These are phyloP conservation scores for Junonia oenone DNA, from an alignment of 2,888 invertebrate species.

Conservation along the genomic window DNA sequence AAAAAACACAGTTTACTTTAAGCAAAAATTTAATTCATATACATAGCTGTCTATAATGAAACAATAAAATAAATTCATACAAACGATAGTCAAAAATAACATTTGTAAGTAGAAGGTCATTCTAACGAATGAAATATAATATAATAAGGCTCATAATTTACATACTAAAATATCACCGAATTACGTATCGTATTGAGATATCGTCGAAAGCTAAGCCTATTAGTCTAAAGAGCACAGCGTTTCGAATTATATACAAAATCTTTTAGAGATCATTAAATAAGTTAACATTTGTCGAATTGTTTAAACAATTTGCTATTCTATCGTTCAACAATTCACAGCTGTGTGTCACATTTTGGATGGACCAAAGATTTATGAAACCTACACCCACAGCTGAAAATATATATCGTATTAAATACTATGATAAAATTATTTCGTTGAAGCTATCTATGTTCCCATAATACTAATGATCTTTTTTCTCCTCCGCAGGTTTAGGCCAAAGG, in stretches of 20 bases:
- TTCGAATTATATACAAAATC: conserved; percentile 48
- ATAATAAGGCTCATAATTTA: conserved; percentile 61
- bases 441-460: conserved; percentile 19
- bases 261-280: conserved; percentile 66
- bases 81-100: conserved; percentile 51
- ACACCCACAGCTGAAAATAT: conserved; percentile 11
- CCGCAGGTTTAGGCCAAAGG: conserved; percentile 56
- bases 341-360: neutral
- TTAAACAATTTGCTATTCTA: conserved; percentile 31
- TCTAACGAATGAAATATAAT: conserved; percentile 36
- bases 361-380: conserved; percentile 1
- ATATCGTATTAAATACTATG: conserved; percentile 16
- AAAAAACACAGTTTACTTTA: conserved; percentile 24
- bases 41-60: conserved; percentile 53
- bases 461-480: conserved; percentile 52
- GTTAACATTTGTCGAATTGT: conserved; percentile 36
- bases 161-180: conserved; percentile 70
- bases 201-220: conserved; percentile 60
- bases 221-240: conserved; percentile 37
- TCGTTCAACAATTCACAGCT: neutral
- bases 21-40: conserved; percentile 57
- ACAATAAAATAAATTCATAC: conserved; percentile 57
- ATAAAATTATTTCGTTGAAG: conserved; percentile 9
- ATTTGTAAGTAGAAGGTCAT: conserved; percentile 46
- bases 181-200: conserved; percentile 72